phyloP scores from a whole-genome alignment of 2,113 vertebrate species.

The Mus pahari region DNA sequence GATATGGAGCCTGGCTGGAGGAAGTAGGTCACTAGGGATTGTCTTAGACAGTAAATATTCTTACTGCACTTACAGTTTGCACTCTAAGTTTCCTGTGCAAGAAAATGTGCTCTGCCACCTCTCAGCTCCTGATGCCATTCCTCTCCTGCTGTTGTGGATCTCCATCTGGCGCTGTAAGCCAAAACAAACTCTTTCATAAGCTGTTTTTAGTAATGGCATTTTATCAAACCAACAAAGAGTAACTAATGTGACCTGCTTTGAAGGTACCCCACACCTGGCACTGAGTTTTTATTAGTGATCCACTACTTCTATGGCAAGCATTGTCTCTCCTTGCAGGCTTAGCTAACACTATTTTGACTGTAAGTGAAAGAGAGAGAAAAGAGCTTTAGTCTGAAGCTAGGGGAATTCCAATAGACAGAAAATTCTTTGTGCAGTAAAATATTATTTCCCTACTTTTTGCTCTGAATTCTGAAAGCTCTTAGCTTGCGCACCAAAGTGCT shows the following conservation, averaged over 20 bases:
- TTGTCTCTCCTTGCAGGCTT: background rate
- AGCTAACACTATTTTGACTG: background rate
- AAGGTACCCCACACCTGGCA: no score
- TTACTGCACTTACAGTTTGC: background rate
- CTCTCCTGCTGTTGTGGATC: background rate
- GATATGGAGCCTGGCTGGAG: background rate
- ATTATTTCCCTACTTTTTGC: constrained; percentile 50
- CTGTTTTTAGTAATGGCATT: background rate
- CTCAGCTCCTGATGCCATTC: background rate
- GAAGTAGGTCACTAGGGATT: background rate
- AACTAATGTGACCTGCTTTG: background rate
- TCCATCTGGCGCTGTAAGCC: background rate
- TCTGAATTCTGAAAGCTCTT: constrained; percentile 63
- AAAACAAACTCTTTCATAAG: background rate
- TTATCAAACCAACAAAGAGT: background rate
- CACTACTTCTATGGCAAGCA: background rate
- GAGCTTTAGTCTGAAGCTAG: background rate
- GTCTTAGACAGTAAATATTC: no score
- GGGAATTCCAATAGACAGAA: constrained; percentile 5
- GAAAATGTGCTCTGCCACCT: background rate
- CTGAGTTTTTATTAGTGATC: background rate
- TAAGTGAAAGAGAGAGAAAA: background rate
- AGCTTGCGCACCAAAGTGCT: constrained; percentile 58
- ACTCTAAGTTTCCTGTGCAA: background rate
- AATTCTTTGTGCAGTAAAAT: constrained; percentile 55